Percentiles rank a stretch among this genome's conserved stretches.
These are phyloP conservation scores for Deilephila elpenor DNA, from an alignment of 2,888 invertebrate genomes.

Conservation along the genomic window DNA sequence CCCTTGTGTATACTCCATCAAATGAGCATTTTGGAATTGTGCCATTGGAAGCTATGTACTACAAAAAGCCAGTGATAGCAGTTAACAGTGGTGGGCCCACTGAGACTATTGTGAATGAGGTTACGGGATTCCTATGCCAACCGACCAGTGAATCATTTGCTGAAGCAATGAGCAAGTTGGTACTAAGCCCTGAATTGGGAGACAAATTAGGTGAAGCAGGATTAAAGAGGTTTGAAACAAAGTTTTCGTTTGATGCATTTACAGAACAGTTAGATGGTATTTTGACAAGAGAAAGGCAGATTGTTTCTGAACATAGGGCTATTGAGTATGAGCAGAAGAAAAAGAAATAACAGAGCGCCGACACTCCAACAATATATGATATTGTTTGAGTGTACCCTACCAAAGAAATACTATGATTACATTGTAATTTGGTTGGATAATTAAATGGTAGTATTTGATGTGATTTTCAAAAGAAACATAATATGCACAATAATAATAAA, in stretches of 20 bases:
- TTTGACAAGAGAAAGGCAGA: slow-evolving; percentile 73
- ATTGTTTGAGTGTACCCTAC: slow-evolving; percentile 75
- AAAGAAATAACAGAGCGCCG: slow-evolving; percentile 71
- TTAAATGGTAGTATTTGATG: slow-evolving; percentile 5
- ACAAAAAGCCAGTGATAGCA: slow-evolving; percentile 96
- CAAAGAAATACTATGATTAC: slow-evolving; percentile 41
- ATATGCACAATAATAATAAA: no score
- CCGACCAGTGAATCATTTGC: slow-evolving; percentile 89
- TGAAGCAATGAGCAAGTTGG: slow-evolving; percentile 88
- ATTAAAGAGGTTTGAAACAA: slow-evolving; percentile 88
- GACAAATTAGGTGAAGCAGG: slow-evolving; percentile 91
- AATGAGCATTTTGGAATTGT: slow-evolving; percentile 99
- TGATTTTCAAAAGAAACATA: neutral
- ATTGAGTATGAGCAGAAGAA: slow-evolving; percentile 73
- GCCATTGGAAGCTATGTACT: slow-evolving; percentile 99
- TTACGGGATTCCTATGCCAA: slow-evolving; percentile 92
- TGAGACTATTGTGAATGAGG: slow-evolving; percentile 93
- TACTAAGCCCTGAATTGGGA: slow-evolving; percentile 85
- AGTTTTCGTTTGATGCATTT: slow-evolving; percentile 94
- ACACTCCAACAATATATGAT: slow-evolving; percentile 78
- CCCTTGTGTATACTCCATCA: slow-evolving; percentile 96
- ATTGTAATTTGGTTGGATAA: neutral
- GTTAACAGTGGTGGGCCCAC: slow-evolving; percentile 97
- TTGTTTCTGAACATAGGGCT: slow-evolving; percentile 73
- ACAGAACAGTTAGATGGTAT: slow-evolving; percentile 87